A percentile compares a stretch with the other conserved stretches of the same genome.
Conservation (phyloP, 2,888 invertebrate species). For the Timema cristinae region DNA sequence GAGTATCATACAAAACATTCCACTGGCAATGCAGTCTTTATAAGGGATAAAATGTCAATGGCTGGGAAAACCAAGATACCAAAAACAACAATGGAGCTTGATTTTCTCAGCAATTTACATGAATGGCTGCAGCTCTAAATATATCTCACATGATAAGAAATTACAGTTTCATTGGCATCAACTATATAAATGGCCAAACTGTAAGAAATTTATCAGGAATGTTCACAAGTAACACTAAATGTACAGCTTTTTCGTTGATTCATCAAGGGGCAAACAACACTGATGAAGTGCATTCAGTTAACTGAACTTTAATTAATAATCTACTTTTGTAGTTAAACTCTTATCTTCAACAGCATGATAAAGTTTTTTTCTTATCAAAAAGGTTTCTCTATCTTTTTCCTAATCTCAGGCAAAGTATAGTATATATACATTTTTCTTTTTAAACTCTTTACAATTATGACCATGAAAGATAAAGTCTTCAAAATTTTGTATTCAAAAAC, state of each 20-base stretch:
- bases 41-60: conserved; percentile 31
- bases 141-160: conserved; percentile 33
- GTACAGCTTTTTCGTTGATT: conserved; percentile 35
- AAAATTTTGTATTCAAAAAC: conserved; percentile 36
- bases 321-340: conserved; percentile 35
- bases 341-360: conserved; percentile 37
- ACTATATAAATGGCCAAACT: conserved; percentile 33
- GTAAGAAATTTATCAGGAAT: conserved; percentile 34
- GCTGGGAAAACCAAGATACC: conserved; percentile 31
- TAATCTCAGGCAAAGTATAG: conserved; percentile 37
- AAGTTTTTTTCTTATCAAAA: conserved; percentile 35
- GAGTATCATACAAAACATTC: conserved; percentile 36
- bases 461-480: conserved; percentile 36
- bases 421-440: conserved; percentile 34
- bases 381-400: conserved; percentile 36
- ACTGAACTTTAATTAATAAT: conserved; percentile 35
- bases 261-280: conserved; percentile 34
- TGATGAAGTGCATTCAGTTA: conserved; percentile 34
- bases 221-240: conserved; percentile 35
- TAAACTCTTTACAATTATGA: conserved; percentile 35
- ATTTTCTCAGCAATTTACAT: conserved; percentile 31
- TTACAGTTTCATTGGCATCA: conserved; percentile 31
- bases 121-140: conserved; percentile 33
- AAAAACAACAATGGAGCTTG: conserved; percentile 25
- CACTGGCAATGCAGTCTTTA: conserved; percentile 32